Conservation (phyloP, 2,888 invertebrate species). For the Mechanitis messenoides region DNA sequence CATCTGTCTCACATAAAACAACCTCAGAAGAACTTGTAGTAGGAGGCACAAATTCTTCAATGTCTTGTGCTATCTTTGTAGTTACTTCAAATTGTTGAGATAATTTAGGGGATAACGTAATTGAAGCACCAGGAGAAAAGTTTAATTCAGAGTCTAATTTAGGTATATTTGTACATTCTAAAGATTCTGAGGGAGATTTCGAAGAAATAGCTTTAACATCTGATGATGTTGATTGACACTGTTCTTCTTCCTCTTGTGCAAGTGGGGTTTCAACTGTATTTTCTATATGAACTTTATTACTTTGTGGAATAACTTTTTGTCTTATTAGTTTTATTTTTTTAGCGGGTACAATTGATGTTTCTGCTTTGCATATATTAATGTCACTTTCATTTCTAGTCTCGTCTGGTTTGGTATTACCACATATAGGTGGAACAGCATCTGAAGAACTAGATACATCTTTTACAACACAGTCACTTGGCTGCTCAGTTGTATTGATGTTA, state of each 20-base stretch:
- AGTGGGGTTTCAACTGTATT: conserved; percentile 32
- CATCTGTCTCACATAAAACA: conserved; percentile 7
- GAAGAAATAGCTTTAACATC: conserved; percentile 35
- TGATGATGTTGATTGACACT: conserved; percentile 62
- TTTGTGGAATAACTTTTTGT: conserved; percentile 53
- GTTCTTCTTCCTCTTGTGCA: conserved; percentile 40
- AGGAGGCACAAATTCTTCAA: conserved; percentile 7
- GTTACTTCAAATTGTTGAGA: background rate
- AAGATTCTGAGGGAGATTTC: conserved; percentile 34
- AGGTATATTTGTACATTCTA: conserved; percentile 27
- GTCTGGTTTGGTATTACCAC: conserved; percentile 61
- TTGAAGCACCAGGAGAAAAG: background rate
- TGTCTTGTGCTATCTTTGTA: background rate
- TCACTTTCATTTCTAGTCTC: conserved; percentile 69
- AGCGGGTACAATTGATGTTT: conserved; percentile 62
- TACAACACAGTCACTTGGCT: conserved; percentile 48
- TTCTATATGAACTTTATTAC: conserved; percentile 41
- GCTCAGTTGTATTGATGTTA: conserved; percentile 44
- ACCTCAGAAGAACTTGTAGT: background rate
- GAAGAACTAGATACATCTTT: conserved; percentile 73
- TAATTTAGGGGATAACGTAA: background rate
- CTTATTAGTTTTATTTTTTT: conserved; percentile 71
- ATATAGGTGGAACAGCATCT: conserved; percentile 57
- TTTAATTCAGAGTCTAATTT: conserved; percentile 1
- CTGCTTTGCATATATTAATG: conserved; percentile 72